Conservation (phyloP, 2,113 vertebrate species). For the Tympanuchus pallidicinctus region DNA sequence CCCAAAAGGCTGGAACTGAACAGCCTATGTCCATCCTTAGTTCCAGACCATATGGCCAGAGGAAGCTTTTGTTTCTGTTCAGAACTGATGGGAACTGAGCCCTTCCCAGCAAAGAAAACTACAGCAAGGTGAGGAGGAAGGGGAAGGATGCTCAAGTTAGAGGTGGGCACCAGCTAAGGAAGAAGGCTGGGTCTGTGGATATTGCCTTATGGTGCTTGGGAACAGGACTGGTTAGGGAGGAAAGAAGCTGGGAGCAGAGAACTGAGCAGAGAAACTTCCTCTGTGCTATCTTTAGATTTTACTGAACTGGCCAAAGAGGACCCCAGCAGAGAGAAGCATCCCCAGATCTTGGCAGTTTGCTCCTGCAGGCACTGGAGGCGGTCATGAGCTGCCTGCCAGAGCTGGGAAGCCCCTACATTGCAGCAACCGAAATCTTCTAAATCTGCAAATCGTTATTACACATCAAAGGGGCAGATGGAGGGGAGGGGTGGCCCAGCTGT, state of each 20-base stretch:
- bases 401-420: neutral
- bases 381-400: neutral
- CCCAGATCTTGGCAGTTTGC: neutral
- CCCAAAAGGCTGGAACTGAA: too few species aligned
- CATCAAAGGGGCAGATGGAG: slow-evolving; percentile 4
- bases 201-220: neutral
- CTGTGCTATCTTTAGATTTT: neutral
- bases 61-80: neutral
- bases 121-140: fast-evolving
- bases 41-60: neutral
- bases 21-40: neutral
- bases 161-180: neutral
- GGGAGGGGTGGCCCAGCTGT: neutral
- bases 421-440: neutral
- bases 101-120: fast-evolving
- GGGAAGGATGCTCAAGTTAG: neutral
- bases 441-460: neutral
- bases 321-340: neutral
- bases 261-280: neutral
- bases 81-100: neutral
- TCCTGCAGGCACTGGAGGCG: neutral
- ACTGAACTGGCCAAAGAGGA: neutral
- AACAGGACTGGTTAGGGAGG: neutral
- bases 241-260: neutral
- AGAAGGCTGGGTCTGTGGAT: neutral